Conservation (phyloP, 2,797 vertebrate genomes). For the Siniperca obscura region DNA sequence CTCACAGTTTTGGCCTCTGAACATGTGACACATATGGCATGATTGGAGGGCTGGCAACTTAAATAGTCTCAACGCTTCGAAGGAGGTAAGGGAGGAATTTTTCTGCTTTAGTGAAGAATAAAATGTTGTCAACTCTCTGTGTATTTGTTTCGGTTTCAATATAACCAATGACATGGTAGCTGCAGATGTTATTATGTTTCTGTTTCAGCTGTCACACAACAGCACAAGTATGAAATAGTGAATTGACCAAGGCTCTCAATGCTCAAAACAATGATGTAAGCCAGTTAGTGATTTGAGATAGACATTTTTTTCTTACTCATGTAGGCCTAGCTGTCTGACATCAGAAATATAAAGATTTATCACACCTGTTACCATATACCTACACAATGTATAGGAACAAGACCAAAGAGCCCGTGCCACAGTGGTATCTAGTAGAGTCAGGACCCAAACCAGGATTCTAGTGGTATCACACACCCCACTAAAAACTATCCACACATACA, state of each 20-base stretch:
- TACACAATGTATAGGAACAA: background rate
- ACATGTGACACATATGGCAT: background rate
- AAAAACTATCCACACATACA: background rate
- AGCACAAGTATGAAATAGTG: background rate
- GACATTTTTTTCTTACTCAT: background rate
- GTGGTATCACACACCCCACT: background rate
- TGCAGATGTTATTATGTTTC: constrained; percentile 46
- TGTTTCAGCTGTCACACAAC: constrained; percentile 35
- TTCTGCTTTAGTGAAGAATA: background rate
- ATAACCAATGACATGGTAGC: constrained; percentile 16
- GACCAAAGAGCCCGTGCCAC: background rate
- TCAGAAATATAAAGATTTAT: background rate
- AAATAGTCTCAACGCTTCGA: background rate
- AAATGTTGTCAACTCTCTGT: constrained; percentile 17
- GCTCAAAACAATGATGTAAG: constrained; percentile 23
- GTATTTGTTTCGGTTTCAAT: constrained; percentile 24
- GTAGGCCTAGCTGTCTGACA: background rate
- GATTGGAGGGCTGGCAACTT: background rate
- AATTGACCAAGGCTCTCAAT: constrained; percentile 6
- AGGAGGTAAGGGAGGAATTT: background rate
- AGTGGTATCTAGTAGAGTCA: background rate
- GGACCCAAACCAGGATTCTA: background rate
- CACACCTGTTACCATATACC: background rate
- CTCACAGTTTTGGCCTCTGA: background rate
- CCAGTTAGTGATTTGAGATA: background rate